Percentiles rank a stretch among this genome's conserved stretches.
These are phyloP conservation scores for Hyperoplus lanceolatus DNA, from an alignment of 2,797 vertebrate genomes.

Conservation along the genomic window DNA sequence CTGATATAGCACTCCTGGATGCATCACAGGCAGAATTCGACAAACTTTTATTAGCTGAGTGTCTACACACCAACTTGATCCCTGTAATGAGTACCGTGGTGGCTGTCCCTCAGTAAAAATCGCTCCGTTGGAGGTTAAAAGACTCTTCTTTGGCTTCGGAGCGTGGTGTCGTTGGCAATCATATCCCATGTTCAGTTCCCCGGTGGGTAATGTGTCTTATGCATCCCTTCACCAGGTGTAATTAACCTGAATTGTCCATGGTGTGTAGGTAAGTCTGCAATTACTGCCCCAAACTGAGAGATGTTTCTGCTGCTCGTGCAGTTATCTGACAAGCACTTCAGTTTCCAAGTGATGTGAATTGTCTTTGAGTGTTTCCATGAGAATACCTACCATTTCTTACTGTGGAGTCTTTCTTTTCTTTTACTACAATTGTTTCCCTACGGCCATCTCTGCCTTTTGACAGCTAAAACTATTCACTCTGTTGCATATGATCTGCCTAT, in stretches of 20 bases:
- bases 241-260: conserved; percentile 83
- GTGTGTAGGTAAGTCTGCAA: conserved; percentile 77
- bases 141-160: conserved; percentile 69
- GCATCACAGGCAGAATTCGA: conserved; percentile 82
- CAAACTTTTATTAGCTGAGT: conserved; percentile 82
- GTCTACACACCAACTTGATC: conserved; percentile 74
- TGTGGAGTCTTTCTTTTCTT: conserved; percentile 30
- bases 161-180: conserved; percentile 56
- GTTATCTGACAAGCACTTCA: conserved; percentile 68
- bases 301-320: conserved; percentile 73
- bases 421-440: neutral
- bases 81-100: conserved; percentile 78
- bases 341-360: conserved; percentile 43
- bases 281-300: conserved; percentile 68
- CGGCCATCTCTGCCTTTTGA: neutral
- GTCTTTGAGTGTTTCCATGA: conserved; percentile 22
- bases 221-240: conserved; percentile 74
- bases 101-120: conserved; percentile 76
- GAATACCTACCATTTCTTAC: conserved; percentile 29
- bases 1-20: conserved; percentile 83
- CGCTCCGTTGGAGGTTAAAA: conserved; percentile 69
- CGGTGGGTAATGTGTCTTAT: conserved; percentile 65
- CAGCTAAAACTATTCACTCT: conserved; percentile 20
- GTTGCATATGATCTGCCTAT: conserved; percentile 41
- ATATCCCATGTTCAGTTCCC: conserved; percentile 73